Conservation (phyloP, 2,113 vertebrate species). For the Oceanites oceanicus region DNA sequence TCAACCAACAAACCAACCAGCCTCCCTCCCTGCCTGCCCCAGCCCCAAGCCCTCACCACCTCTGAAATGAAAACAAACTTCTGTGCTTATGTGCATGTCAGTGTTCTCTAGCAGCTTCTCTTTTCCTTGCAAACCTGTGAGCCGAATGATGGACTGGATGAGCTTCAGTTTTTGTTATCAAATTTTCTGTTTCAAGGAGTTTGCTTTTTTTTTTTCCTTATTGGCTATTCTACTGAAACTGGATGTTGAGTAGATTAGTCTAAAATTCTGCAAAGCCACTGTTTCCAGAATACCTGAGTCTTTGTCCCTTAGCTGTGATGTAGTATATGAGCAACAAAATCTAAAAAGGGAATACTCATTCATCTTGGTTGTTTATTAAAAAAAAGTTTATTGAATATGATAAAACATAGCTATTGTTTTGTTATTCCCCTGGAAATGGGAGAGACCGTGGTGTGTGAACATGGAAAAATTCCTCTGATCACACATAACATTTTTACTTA, state of each 20-base stretch:
- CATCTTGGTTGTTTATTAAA: background rate
- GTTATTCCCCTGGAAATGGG: background rate
- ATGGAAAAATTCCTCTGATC: background rate
- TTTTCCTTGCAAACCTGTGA: background rate
- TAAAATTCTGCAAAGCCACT: background rate
- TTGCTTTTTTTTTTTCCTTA: background rate
- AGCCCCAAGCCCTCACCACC: background rate
- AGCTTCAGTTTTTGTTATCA: background rate
- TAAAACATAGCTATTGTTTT: background rate
- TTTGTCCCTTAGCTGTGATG: background rate
- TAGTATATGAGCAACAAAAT: background rate
- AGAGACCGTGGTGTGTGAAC: background rate
- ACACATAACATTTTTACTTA: background rate
- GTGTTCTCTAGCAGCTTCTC: background rate
- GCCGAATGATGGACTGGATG: background rate
- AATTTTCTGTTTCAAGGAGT: background rate
- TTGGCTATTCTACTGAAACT: background rate
- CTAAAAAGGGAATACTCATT: background rate
- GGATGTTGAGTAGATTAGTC: background rate
- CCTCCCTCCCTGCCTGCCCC: background rate
- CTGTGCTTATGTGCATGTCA: background rate
- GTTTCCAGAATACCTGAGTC: background rate
- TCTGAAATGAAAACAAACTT: background rate
- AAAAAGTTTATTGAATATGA: background rate
- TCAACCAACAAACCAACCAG: background rate